Percentiles rank a stretch among this genome's conserved stretches.
phyloP scores from a whole-genome alignment of 2,113 vertebrate species.

The Tylochromis polylepis region DNA sequence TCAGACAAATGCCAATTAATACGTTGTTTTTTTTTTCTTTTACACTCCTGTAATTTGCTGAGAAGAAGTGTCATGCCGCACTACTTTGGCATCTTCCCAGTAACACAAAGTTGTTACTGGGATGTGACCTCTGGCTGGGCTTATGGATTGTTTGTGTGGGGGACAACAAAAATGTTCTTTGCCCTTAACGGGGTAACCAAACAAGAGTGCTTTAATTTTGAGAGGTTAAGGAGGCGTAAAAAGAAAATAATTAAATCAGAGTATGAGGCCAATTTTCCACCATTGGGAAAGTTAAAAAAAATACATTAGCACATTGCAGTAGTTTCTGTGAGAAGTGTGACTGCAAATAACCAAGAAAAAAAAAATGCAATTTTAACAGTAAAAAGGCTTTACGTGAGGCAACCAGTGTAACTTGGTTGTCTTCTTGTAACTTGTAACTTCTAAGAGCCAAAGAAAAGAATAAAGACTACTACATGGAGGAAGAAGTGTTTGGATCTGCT shows the following conservation, averaged over 20 bases:
- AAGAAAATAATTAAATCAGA: neutral
- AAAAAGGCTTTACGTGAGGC: rapidly evolving
- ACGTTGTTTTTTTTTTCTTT: rapidly evolving
- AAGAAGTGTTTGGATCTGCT: neutral
- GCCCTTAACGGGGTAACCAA: neutral
- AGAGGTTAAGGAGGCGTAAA: neutral
- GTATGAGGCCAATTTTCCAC: neutral
- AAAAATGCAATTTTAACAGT: neutral
- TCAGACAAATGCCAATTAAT: neutral
- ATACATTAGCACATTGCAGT: neutral
- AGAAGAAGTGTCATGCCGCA: neutral
- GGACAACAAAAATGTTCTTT: neutral
- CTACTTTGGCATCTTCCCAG: too few relatives aligned
- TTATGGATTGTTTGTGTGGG: neutral
- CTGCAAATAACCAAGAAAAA: neutral
- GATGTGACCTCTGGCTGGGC: neutral
- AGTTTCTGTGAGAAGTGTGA: neutral
- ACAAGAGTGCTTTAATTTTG: neutral
- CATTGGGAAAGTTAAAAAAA: neutral
- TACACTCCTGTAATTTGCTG: neutral
- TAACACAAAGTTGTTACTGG: neutral
- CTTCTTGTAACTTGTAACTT: neutral
- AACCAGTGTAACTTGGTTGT: rapidly evolving
- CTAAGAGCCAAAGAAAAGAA: neutral
- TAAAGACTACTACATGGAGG: neutral